These are phyloP conservation scores for Craterocephalus amniculus DNA, from an alignment of 2,797 vertebrate species.

Conservation along the genomic window DNA sequence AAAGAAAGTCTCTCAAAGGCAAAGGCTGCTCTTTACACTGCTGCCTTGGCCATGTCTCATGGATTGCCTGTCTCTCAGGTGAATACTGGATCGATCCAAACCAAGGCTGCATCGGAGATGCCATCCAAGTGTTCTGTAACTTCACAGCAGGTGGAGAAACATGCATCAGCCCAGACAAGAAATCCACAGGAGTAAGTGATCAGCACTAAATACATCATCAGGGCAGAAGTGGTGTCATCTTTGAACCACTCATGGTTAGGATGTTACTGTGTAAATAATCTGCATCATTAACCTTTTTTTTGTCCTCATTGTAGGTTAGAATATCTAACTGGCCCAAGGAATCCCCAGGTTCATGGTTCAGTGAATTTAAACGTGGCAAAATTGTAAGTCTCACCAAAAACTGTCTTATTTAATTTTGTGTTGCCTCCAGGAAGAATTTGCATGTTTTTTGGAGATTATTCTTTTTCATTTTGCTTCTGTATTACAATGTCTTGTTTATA, in stretches of 20 bases:
- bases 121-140: constrained; percentile 97
- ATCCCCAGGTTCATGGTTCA: constrained; percentile 95
- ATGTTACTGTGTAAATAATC: background rate
- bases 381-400: constrained; percentile 86
- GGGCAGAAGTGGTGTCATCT: background rate
- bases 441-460: constrained; percentile 12
- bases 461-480: constrained; percentile 35
- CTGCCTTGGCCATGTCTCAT: constrained; percentile 18
- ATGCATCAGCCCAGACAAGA: constrained; percentile 96
- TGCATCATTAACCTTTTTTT: constrained; percentile 6
- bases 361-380: constrained; percentile 98
- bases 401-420: constrained; percentile 15
- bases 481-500: constrained; percentile 16
- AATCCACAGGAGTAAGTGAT: constrained; percentile 92
- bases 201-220: background rate
- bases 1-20: background rate
- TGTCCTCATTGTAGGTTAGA: constrained; percentile 84
- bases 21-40: background rate
- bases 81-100: constrained; percentile 99
- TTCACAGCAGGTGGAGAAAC: constrained; percentile 97
- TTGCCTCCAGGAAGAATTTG: constrained; percentile 15
- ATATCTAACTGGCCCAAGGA: constrained; percentile 99
- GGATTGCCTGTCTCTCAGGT: constrained; percentile 77
- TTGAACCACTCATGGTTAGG: background rate
- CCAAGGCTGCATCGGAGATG: constrained; percentile 95